Base-by-base conservation (phyloP, 2,113 vertebrate species). In the Boulengeromyrus knoepffleri region DNA sequence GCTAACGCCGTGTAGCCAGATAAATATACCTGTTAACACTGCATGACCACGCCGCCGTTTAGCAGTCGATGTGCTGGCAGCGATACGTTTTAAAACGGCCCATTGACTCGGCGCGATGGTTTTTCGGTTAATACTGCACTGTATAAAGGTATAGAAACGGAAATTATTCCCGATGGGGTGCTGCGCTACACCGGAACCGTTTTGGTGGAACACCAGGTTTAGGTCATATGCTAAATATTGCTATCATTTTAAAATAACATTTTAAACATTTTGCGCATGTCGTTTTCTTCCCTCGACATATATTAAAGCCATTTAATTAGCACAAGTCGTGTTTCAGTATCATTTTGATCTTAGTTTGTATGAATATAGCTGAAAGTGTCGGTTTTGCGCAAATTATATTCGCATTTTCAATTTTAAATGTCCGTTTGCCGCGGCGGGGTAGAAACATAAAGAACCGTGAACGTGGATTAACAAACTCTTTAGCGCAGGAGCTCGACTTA, bases 131-230 rank as follows among this genome's bases (percentile, higher is more conserved):
- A 70, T 31, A 27, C 10, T 31, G 62, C 62, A 31, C n/a, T 1
- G 27, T 9, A 31, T 27, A 70, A 12, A 86, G 19, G 19, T 7
- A 24, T 9, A 17, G 27, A 49, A 87, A 19, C 47, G 85, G 46
- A 87, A 45, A 13, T 52, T 2, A 50, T 52, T 36, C 2, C 24
- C 1, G 21, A 52, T 42, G 45, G 83, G 39, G 27, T 87, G 8
- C 50, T 58, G 39, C 27, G 74, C 70, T 87, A 27, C 45, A 88
- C 52, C 90, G 90, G 90, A 90, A 88, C 88, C 84, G 45, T 84
- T 88, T 88, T 84, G 74, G n/a, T 88, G 66, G 80, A 3, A 77
- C 90, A 90, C 90, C 86, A 46, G 27, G 15, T 47, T 77, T 24
- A 46, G 45, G 74, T 15, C 36, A 80, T 19, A 17, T 15, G 10